A percentile compares a stretch with the other conserved stretches of the same genome.
These are phyloP conservation scores for Yponomeuta evonymella DNA, from an alignment of 2,888 invertebrate species.

Conservation along the genomic window DNA sequence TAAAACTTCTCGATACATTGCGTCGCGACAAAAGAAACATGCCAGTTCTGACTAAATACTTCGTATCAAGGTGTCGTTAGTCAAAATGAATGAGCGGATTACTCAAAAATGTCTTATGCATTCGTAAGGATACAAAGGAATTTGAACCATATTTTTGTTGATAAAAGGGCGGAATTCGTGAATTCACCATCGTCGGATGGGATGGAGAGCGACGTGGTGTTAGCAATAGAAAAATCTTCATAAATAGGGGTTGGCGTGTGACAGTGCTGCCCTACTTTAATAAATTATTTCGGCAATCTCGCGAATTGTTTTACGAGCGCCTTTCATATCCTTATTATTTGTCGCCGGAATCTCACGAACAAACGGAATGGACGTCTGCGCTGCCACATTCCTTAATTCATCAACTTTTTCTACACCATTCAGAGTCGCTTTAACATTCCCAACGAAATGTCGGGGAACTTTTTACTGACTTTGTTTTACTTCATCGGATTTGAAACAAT, in stretches of 20 bases:
- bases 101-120: not conserved
- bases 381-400: slow-evolving; percentile 1
- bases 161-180: not conserved
- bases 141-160: not conserved
- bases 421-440: slow-evolving; percentile 1
- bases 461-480: not conserved
- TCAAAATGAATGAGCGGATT: slow-evolving; percentile 34
- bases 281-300: slow-evolving; percentile 57
- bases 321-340: slow-evolving; percentile 27
- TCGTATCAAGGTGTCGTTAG: slow-evolving; percentile 71
- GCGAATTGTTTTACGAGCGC: slow-evolving; percentile 55
- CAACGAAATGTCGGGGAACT: not conserved
- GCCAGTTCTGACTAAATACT: slow-evolving; percentile 67
- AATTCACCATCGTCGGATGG: not conserved
- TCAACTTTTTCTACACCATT: not conserved
- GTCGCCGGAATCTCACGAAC: slow-evolving; percentile 13
- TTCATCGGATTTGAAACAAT: not conserved
- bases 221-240: slow-evolving; percentile 51
- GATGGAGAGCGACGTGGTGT: not conserved
- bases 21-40: slow-evolving; percentile 62
- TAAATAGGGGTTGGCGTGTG: slow-evolving; percentile 60
- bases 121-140: not conserved
- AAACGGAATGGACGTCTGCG: not conserved
- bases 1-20: slow-evolving; percentile 74
- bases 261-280: slow-evolving; percentile 54